phyloP scores from a whole-genome alignment of 1,140 invertebrate species.

The Harlomillsia oculata region DNA sequence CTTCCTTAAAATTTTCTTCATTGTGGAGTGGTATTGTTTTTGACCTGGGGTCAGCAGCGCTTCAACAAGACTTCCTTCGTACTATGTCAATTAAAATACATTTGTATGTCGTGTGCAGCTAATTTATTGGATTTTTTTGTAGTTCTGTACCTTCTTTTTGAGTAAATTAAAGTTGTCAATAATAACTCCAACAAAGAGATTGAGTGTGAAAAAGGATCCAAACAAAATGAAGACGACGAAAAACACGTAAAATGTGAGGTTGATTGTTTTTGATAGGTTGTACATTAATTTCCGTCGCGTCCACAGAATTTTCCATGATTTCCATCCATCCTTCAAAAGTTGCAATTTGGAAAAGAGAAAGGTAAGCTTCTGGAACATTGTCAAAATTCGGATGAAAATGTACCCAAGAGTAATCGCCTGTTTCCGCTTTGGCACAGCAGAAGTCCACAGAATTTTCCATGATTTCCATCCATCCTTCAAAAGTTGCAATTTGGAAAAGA shows the following conservation, averaged over 20 bases:
- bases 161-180: slow-evolving; percentile 90
- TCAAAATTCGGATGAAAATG: slow-evolving; percentile 88
- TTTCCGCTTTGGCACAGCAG: slow-evolving; percentile 55
- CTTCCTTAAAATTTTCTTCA: slow-evolving; percentile 90
- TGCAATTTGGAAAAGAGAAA: slow-evolving; percentile 47
- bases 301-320: slow-evolving; percentile 82
- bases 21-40: slow-evolving; percentile 93
- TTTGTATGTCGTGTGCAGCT: background rate
- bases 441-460: slow-evolving; percentile 83
- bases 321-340: slow-evolving; percentile 93
- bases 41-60: slow-evolving; percentile 94
- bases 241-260: slow-evolving; percentile 76
- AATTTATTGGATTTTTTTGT: background rate
- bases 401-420: slow-evolving; percentile 78
- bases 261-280: slow-evolving; percentile 77
- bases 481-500: slow-evolving; percentile 47
- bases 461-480: slow-evolving; percentile 91
- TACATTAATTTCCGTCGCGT: slow-evolving; percentile 69
- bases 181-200: slow-evolving; percentile 87
- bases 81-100: slow-evolving; percentile 53
- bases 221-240: slow-evolving; percentile 89
- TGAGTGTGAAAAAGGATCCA: slow-evolving; percentile 83
- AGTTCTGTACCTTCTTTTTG: slow-evolving; percentile 69
- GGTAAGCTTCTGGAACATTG: slow-evolving; percentile 78
- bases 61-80: slow-evolving; percentile 90